Base-by-base conservation (phyloP, 2,797 vertebrate genomes). In the Crax fasciolata region DNA sequence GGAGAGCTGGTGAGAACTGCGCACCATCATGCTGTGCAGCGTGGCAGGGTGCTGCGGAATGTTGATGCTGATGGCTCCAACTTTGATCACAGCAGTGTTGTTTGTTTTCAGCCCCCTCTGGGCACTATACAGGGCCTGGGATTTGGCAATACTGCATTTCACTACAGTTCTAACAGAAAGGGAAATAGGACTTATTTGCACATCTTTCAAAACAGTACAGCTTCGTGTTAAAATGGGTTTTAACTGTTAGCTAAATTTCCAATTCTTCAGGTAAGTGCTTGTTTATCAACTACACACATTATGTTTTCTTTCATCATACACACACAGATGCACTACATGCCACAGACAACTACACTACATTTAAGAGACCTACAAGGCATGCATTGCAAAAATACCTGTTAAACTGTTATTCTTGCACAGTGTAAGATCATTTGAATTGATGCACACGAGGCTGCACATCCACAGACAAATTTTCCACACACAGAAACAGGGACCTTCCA, bases 11-110 rank as follows among this genome's bases (percentile, higher is more conserved):
- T 99, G 99, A 73, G 99, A 99, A 94, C 99, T 99, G 94, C 99
- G 99, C 79, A 99, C 99, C 99, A 99, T 99, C 99, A 99, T 99
- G 97, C 99, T 99, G 97, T 99, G 99, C 93, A 99, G 94, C 0
- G 99, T 99, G 67, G 99, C 99, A 1, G 99, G 99, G 94, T 99
- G 99, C 96, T 99, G 99, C 3, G 99, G 99, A 66, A 99, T 99
- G 97, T 99, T 99, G 97, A 99, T 99, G 96, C 99, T 99, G 97
- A 99, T 99, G 77, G 99, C 99, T 4, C 99, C 99, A 24, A 99
- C 99, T 98, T 99, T 99, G 95, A 99, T 98, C 75, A 99, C 98
- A 0, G 99, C 99, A 1, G 99, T 99, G 1, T 99, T 99, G 97
- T 99, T 99, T 73, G 99, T 99, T 95, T 98, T 99, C 94, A 99